Evolutionary conservation across 2,113 vertebrate species (phyloP), one percentile per base, ranked within the genome.

Genomic region (Sciurus niger): DNA sequence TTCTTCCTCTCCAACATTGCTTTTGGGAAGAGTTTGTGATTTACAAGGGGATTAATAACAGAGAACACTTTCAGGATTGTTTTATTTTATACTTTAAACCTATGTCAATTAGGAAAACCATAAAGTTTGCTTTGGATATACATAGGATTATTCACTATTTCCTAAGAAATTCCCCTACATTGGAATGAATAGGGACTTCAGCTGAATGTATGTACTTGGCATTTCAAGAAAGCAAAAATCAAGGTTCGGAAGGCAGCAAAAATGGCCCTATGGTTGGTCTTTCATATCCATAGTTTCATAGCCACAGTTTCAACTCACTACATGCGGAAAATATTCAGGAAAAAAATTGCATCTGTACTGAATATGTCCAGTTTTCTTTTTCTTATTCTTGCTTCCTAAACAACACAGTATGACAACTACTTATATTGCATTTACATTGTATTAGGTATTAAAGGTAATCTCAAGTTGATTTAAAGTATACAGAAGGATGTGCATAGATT

Each of bases 51-150:
- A 16, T 46, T 79, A 73, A 85, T 78, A 46, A 77, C 53, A 89
- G 78, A 51, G 74, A 86, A 92, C 18, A 68, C 5, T 37, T 89
- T 84, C 25, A 89, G 48, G 30, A 24, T 30, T 88, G 6, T 18
- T 74, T 90, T 70, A 51, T 58, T 92, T 92, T 84, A 90, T 77
- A 25, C 55, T 91, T 84, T 72, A 96, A 90, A 32, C 1, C 43
- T 84, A 16, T 55, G 6, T 18, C 67, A 74, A 72, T 43, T 88
- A 90, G 48, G 8, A 89, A 58, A 70, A 18, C 22, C 82, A 78
- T 40, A 77, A 83, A 70, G 65, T 4, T 92, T 95, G 43, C 8
- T 76, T 85, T 73, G 70, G n/a, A 65, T 12, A n/a, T 4, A 13
- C 55, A 43, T 2, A 78, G 14, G 25, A 79, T 82, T 77, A 76